Percentiles rank a stretch among this genome's conserved stretches.
Evolutionary conservation across 2,797 vertebrate genomes (phyloP).

Genomic region (Phoeniculus purpureus): DNA sequence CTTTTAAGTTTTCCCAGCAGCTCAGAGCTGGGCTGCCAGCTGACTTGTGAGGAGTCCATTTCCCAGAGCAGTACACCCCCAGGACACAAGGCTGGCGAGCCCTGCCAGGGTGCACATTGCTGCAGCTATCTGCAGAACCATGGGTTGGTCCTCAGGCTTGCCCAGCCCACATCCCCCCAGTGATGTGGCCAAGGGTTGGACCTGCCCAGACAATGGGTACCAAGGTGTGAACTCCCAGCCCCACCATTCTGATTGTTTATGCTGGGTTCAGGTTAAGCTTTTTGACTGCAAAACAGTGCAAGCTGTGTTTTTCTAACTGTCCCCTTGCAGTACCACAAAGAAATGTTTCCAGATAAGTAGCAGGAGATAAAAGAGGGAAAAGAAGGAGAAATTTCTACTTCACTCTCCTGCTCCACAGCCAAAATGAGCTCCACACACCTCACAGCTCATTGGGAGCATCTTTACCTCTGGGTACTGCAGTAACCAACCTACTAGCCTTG

Average conservation of each 20-base stretch:
- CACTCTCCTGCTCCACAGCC: background rate
- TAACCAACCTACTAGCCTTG: background rate
- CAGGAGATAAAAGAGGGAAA: background rate
- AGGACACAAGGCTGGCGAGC: background rate
- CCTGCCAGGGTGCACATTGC: background rate
- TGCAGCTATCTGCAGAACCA: background rate
- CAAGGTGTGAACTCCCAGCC: rapidly evolving
- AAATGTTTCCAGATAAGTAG: background rate
- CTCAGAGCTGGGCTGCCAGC: background rate
- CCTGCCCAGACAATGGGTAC: background rate
- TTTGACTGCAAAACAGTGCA: background rate
- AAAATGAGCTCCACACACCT: background rate
- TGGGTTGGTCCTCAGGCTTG: background rate
- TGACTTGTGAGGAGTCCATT: background rate
- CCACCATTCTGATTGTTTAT: rapidly evolving
- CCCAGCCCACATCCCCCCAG: background rate
- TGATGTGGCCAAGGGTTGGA: too few relatives aligned
- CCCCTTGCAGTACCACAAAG: background rate
- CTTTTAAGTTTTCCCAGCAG: background rate
- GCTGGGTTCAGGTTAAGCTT: rapidly evolving
- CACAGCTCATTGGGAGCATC: background rate
- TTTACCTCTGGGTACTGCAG: background rate
- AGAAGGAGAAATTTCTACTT: background rate
- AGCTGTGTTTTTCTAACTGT: background rate
- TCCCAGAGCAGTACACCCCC: background rate